Percentiles rank a stretch among this genome's conserved stretches.
Evolutionary conservation across 2,888 invertebrate species (phyloP).

Genomic region (Cheilosia grossa): DNA sequence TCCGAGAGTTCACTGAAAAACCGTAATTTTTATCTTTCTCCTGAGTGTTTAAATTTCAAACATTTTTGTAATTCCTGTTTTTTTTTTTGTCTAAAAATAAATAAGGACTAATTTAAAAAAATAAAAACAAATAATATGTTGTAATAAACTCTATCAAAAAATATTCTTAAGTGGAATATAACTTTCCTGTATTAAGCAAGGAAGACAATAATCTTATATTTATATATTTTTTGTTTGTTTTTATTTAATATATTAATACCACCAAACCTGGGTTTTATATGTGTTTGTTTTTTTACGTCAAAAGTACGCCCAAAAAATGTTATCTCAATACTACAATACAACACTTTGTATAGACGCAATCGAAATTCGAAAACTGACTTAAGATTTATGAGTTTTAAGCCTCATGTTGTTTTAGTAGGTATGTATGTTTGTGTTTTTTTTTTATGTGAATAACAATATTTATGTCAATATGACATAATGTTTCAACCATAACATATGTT

Average conservation of each 20-base stretch:
- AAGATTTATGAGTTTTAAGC: conserved; percentile 65
- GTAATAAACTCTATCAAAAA: conserved; percentile 67
- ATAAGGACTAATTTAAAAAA: not conserved
- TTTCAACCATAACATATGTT: conserved; percentile 74
- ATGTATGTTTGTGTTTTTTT: conserved; percentile 44
- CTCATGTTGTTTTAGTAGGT: conserved; percentile 58
- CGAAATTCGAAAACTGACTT: conserved; percentile 71
- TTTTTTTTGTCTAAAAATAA: conserved; percentile 15
- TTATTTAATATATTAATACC: conserved; percentile 62
- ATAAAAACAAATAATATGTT: conserved; percentile 13
- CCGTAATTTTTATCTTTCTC: conserved; percentile 61
- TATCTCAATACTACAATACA: conserved; percentile 72
- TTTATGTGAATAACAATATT: conserved; percentile 68
- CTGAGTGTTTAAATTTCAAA: conserved; percentile 71
- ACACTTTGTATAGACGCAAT: conserved; percentile 73
- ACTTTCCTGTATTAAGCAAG: conserved; percentile 74
- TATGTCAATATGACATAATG: conserved; percentile 75
- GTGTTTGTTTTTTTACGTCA: conserved; percentile 53
- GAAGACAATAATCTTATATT: conserved; percentile 74
- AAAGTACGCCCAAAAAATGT: conserved; percentile 73
- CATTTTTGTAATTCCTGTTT: conserved; percentile 13
- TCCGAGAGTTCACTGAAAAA: conserved; percentile 66
- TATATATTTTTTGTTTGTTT: conserved; percentile 3
- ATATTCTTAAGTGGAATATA: conserved; percentile 73
- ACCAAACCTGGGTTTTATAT: conserved; percentile 68